Evolutionary conservation across 2,797 vertebrate species (phyloP).

Genomic region (Eurystomus glaucurus): DNA sequence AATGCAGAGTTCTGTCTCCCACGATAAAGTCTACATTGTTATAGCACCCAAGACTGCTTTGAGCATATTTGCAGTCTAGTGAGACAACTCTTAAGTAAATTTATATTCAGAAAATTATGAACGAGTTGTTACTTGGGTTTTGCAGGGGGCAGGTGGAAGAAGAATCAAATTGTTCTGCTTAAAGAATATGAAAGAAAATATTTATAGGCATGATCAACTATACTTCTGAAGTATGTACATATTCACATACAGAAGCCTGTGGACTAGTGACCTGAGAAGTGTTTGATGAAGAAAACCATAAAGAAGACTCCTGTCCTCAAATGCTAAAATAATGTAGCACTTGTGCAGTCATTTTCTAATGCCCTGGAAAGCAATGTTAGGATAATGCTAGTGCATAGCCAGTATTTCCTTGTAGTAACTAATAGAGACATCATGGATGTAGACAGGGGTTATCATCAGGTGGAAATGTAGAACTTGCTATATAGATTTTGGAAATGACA

Average conservation of each 20-base stretch:
- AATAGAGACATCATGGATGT: background rate
- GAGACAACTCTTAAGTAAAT: background rate
- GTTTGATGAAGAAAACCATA: background rate
- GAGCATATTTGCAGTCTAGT: background rate
- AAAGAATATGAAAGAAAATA: background rate
- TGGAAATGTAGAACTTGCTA: background rate
- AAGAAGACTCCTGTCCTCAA: background rate
- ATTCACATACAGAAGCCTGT: background rate
- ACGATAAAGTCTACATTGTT: background rate
- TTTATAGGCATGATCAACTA: background rate
- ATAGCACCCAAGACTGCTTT: background rate
- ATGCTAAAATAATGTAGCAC: background rate
- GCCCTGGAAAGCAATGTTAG: background rate
- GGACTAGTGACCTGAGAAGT: background rate
- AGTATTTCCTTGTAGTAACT: background rate
- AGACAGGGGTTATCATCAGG: background rate
- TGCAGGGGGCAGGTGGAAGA: fast-evolving
- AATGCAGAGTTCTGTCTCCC: background rate
- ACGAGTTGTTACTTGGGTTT: background rate
- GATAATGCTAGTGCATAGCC: background rate
- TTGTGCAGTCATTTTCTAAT: background rate
- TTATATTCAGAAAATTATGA: background rate
- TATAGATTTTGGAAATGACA: background rate
- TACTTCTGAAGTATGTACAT: background rate
- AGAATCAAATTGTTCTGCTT: background rate